Evolutionary conservation across 2,113 vertebrate genomes (phyloP).

Genomic region (Carettochelys insculpta): DNA sequence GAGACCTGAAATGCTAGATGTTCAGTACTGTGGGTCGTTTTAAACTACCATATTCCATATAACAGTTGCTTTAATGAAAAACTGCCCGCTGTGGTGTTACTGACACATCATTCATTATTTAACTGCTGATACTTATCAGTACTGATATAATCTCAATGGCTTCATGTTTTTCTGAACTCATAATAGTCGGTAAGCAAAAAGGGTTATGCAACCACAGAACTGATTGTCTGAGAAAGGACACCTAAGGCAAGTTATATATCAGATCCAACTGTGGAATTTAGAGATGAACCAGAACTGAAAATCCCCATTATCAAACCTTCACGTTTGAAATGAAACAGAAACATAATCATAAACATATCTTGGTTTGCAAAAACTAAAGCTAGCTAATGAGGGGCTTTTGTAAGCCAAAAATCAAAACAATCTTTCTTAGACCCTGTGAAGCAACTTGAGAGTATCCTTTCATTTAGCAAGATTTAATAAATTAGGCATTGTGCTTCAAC

Average conservation of each 20-base stretch:
- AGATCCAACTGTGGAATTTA: not conserved
- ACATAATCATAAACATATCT: not conserved
- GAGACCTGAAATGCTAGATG: not conserved
- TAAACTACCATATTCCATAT: not conserved
- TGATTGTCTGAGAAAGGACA: not conserved
- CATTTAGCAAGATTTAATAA: not conserved
- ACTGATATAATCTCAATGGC: not conserved
- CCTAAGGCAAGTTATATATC: not conserved
- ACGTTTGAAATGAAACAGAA: not conserved
- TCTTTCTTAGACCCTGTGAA: not conserved
- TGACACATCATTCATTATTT: not conserved
- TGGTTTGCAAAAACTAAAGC: not conserved
- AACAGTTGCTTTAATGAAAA: not conserved
- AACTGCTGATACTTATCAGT: not conserved
- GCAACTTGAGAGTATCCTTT: not conserved
- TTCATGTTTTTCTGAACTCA: not conserved
- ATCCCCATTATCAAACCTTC: not conserved
- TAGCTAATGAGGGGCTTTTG: not conserved
- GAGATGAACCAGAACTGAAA: not conserved
- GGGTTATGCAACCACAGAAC: not conserved
- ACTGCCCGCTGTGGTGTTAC: not conserved
- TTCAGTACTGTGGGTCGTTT: not conserved
- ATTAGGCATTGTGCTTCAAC: not conserved
- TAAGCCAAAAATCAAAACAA: not conserved
- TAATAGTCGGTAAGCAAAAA: not conserved